Conservation (phyloP, 2,797 vertebrate species). For the Sebastes steindachneri region DNA sequence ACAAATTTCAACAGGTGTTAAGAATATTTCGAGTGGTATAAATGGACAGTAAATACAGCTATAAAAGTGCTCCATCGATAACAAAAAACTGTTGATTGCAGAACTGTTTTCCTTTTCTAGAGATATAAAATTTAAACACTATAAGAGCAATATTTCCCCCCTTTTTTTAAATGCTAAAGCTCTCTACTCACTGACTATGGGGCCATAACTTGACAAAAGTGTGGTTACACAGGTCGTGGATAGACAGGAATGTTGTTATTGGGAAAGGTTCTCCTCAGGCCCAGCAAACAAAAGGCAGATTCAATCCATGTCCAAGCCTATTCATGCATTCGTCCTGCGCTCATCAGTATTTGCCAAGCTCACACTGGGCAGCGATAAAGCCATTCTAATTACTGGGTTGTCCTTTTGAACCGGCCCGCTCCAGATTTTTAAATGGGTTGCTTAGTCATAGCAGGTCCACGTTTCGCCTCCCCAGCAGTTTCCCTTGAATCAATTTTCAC, state of each 20-base stretch:
- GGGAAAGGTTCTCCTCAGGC: conserved; percentile 78
- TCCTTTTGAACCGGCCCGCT: conserved; percentile 71
- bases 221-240: conserved; percentile 76
- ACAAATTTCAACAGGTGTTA: conserved; percentile 60
- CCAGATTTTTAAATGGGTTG: conserved; percentile 66
- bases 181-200: conserved; percentile 48
- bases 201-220: conserved; percentile 74
- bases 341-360: conserved; percentile 78
- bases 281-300: conserved; percentile 82
- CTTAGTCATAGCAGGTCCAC: conserved; percentile 59
- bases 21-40: conserved; percentile 61
- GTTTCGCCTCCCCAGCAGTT: conserved; percentile 62
- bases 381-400: conserved; percentile 78
- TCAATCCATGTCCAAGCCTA: conserved; percentile 83
- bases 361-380: conserved; percentile 72
- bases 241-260: conserved; percentile 84
- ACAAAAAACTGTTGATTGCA: conserved; percentile 45
- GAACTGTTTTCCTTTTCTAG: conserved; percentile 7
- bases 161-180: conserved; percentile 39
- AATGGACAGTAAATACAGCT: conserved; percentile 65
- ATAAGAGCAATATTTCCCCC: conserved; percentile 33
- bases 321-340: conserved; percentile 80
- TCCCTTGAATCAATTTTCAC: conserved; percentile 50
- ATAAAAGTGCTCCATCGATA: conserved; percentile 68
- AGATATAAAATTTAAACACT: conserved; percentile 41